Evolutionary conservation across 2,888 invertebrate species (phyloP), one percentile per base, ranked within the genome.

Genomic region (Petrolisthes manimaculis): DNA sequence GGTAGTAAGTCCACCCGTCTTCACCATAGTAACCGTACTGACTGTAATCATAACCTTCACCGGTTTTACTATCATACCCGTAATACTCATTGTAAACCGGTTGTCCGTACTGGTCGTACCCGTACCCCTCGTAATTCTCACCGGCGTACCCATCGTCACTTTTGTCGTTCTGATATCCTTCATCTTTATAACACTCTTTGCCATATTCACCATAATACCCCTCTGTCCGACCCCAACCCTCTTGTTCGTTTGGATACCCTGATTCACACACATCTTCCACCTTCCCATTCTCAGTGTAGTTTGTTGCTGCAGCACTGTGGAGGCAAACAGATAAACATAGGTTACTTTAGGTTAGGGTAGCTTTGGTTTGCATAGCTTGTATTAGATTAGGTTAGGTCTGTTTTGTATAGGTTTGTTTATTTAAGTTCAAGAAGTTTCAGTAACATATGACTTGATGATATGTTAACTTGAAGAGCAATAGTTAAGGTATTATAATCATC

Each of bases 1-100:
- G 88, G 56, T 90, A 89, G 77, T 91, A 89, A 74, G 83, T 90
- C 78, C 90, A 85, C 24, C 83, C 87, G n/a, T 91, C 88, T 53
- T 89, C 81, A 55, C 88, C 86, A 75, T 89, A 89, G 56, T 90
- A 89, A 84, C 90, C 89, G 37, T 90, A 90, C 67, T 89, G 84
- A 56, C 75, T 80, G 51, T 85, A 84, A 75, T 89, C 87, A 80
- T 89, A 86, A n/a, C 79, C 79, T 87, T 91, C 89, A 51, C 82
- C 86, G 37, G 82, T 81, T 67, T 89, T 86, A 77, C 84, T 78
- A 84, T 85, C 88, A 80, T 88, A 88, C 79, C 82, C 88, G 78
- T 90, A 90, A 84, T 88, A 84, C 69, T 87, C 84, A 54, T 88
- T 80, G 80, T 90, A 88, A 24, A 61, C 78, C 9, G 53, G 67